Evolutionary conservation across 1,140 invertebrate species (phyloP).

Genomic region (Brachystomella parvula): DNA sequence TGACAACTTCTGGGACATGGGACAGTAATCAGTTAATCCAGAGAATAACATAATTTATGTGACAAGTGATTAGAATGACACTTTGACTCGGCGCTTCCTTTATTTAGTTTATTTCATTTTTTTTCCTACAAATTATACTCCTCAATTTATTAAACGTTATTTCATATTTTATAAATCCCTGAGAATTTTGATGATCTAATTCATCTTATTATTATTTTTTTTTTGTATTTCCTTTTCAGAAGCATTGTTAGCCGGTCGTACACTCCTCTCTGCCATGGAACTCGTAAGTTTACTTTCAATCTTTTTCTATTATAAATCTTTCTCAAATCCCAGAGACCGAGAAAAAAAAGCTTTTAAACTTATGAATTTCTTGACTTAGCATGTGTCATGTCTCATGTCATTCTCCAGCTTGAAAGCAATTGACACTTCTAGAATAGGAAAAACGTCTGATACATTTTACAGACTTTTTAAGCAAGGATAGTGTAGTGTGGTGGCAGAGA

Average conservation of each 20-base stretch:
- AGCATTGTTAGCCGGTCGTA: conserved; percentile 11
- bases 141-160: no score
- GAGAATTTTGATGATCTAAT: no score
- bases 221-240: conserved; percentile 10
- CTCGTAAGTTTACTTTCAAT: conserved; percentile 12
- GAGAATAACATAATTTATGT: neutral
- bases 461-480: neutral
- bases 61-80: conserved; percentile 6
- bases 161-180: no score
- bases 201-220: no score
- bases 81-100: neutral
- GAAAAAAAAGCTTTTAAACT: conserved; percentile 9
- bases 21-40: conserved; percentile 7
- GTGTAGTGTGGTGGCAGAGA: neutral
- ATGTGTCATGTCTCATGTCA: conserved; percentile 12
- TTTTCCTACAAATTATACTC: no score
- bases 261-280: conserved; percentile 11
- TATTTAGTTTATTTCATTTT: no score
- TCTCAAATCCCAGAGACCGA: no score
- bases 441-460: neutral
- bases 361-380: neutral
- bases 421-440: conserved; percentile 1
- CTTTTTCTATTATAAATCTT: neutral
- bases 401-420: conserved; percentile 5
- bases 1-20: no score